Conservation (phyloP, 2,113 vertebrate genomes). For the Mesembrinibis cayennensis region DNA sequence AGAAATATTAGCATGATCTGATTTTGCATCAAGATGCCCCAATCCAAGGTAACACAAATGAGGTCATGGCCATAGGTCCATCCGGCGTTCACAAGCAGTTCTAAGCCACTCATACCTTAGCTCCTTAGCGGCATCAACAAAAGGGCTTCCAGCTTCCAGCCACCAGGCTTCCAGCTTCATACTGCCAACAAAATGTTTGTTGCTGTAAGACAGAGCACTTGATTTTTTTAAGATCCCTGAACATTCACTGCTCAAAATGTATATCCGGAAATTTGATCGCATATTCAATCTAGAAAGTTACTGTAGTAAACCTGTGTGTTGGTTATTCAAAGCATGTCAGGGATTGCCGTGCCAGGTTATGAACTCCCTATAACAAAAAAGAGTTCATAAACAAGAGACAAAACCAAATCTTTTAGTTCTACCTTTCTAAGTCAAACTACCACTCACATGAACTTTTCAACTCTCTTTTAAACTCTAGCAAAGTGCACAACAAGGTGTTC, state of each 20-base stretch:
- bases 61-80: not conserved
- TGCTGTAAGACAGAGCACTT: not conserved
- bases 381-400: not conserved
- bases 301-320: not conserved
- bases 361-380: not conserved
- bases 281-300: not conserved
- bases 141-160: not conserved
- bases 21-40: not conserved
- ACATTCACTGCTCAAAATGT: not conserved
- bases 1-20: not conserved
- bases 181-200: not conserved
- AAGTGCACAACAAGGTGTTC: not conserved
- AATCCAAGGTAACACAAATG: not conserved
- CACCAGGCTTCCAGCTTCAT: not conserved
- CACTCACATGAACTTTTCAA: not conserved
- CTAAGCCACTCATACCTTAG: not conserved
- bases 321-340: not conserved
- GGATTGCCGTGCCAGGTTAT: not conserved
- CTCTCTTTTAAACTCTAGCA: not conserved
- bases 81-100: not conserved
- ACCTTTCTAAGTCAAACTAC: not conserved
- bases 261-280: not conserved
- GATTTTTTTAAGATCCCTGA: not conserved
- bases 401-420: not conserved
- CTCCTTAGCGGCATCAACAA: not conserved